Evolutionary conservation across 2,113 vertebrate species (phyloP).

Genomic region (Lasiurus borealis): DNA sequence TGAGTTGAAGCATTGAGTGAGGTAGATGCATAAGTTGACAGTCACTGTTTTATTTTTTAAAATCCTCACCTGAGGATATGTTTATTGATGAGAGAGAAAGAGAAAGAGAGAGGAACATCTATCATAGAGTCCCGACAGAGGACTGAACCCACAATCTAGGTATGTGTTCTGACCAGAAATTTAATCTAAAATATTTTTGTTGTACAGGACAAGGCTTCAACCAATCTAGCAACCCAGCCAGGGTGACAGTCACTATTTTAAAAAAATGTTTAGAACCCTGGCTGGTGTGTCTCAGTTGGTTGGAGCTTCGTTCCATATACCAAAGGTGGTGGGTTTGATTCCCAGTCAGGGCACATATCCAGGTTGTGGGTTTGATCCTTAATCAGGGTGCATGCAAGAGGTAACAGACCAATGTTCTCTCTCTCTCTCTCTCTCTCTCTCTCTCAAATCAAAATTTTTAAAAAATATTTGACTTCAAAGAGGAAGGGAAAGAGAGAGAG

Average conservation of each 20-base stretch:
- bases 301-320: not conserved
- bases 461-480: no score
- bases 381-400: not conserved
- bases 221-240: not conserved
- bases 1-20: not conserved
- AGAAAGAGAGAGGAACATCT: no score
- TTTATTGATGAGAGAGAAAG: not conserved
- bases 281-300: not conserved
- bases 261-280: not conserved
- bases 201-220: not conserved
- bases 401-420: not conserved
- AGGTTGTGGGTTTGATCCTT: not conserved
- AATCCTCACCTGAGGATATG: not conserved
- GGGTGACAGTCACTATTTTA: not conserved
- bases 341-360: not conserved
- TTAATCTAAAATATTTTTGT: no score
- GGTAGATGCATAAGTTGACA: not conserved
- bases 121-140: no score
- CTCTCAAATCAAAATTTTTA: no score
- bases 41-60: not conserved
- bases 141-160: no score
- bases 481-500: no score
- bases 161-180: no score
- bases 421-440: not conserved
- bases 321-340: not conserved